Conservation (phyloP, 2,113 vertebrate genomes). For the Chloropsis cyanopogon region DNA sequence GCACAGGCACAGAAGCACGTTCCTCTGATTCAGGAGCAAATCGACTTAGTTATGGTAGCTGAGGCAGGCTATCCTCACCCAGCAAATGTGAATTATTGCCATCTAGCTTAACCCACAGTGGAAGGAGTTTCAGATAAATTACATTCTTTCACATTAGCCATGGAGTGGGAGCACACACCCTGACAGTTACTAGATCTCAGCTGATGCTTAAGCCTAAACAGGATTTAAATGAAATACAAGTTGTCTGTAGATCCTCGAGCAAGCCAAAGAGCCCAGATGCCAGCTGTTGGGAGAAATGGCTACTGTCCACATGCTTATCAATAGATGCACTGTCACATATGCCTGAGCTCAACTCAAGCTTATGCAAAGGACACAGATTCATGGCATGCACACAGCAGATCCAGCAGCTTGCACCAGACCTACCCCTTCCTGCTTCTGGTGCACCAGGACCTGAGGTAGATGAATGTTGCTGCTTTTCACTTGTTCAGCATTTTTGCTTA, state of each 20-base stretch:
- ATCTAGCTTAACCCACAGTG: background rate
- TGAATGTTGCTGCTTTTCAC: background rate
- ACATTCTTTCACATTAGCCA: background rate
- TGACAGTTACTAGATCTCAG: background rate
- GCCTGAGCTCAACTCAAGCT: background rate
- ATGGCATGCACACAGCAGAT: background rate
- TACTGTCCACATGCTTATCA: background rate
- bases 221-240: background rate
- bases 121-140: background rate
- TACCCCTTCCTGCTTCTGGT: background rate
- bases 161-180: background rate
- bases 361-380: background rate
- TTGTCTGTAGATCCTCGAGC: background rate
- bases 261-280: background rate
- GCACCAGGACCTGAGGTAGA: background rate
- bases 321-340: background rate
- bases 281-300: background rate
- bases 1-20: background rate
- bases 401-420: background rate
- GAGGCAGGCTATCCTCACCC: background rate
- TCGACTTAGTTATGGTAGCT: background rate
- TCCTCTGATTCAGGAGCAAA: background rate
- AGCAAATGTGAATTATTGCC: background rate
- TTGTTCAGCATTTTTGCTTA: background rate
- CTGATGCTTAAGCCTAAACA: background rate